A percentile compares a stretch with the other conserved stretches of the same genome.
Evolutionary conservation across 1,140 invertebrate genomes (phyloP).

Genomic region (Drosophila nigromelanica): DNA sequence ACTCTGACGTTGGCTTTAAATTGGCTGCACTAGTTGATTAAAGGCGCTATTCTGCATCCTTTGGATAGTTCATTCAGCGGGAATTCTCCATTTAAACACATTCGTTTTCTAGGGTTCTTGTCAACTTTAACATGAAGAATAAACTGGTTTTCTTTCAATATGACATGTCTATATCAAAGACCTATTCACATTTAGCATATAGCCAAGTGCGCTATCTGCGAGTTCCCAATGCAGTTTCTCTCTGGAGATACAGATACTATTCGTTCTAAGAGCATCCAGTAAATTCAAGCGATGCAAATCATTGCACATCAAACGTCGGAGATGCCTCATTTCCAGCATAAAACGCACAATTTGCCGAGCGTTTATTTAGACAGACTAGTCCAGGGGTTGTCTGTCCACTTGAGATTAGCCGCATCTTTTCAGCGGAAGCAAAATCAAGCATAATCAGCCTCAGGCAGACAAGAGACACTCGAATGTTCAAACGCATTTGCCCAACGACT

Average conservation of each 20-base stretch:
- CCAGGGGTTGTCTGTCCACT: slow-evolving; percentile 43
- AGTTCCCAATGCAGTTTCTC: too few species aligned
- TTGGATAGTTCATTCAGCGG: too few species aligned
- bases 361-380: slow-evolving; percentile 63
- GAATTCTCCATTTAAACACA: too few species aligned
- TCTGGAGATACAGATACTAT: background rate
- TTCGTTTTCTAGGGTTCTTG: too few species aligned
- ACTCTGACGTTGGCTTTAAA: slow-evolving; percentile 31
- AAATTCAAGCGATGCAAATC: slow-evolving; percentile 17
- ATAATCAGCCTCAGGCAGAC: slow-evolving; percentile 54
- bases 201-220: too few species aligned
- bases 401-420: background rate
- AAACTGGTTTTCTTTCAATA: too few species aligned
- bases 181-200: too few species aligned
- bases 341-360: slow-evolving; percentile 70
- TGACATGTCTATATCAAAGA: too few species aligned
- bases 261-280: slow-evolving; percentile 3
- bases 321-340: slow-evolving; percentile 69
- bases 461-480: slow-evolving; percentile 63
- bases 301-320: slow-evolving; percentile 63
- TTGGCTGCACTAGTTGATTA: too few species aligned
- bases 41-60: too few species aligned
- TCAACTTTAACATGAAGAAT: too few species aligned
- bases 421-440: slow-evolving; percentile 56
- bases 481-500: slow-evolving; percentile 36